Evolutionary conservation across 2,888 invertebrate species (phyloP), one percentile per base, ranked within the genome.

Genomic region (Drosophila percnosoma): DNA sequence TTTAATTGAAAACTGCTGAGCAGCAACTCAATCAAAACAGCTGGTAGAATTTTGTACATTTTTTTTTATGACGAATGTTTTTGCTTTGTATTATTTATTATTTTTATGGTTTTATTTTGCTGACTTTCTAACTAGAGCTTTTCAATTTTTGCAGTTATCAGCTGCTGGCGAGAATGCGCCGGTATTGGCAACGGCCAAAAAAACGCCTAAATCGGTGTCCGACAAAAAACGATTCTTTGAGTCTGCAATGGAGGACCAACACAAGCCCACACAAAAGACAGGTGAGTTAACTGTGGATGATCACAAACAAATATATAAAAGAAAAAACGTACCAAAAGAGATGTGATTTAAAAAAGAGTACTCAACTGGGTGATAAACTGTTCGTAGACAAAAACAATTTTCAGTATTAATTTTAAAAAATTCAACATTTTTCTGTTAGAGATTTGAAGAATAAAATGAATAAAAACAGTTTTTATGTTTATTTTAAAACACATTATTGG

Each of bases 201-300:
- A 95, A 93, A 95, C 95, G 91, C 95, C 95, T 91, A 97, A 97
- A 94, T 96, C 98, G 73, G 98, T 99, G 91, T 97, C 97, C 93
- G 97, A 98, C 94, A 97, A 97, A 94, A 98, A 98, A 94, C 97
- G 96, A 92, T 97, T 98, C 94, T 99, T 99, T 93, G 99, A 99
- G 94, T 96, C 97, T 92, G 98, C 98, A 75, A 98, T 99, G 96
- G 97, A 98, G 94, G 97, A 98, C 93, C 97, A 97, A 93, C 96
- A 97, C 86, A 97, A 97, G 93, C 96, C 97, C 77, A 95, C 96
- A 86, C 96, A 96, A 59, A 97, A 97, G 94, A 95, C 97, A 94
- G 97, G 97, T 97, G 93, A 92, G 85, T 84, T 38, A 42, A 24
- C 21, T 11, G 42, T 42, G 42, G 21, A 21, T 21, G 29, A 10